phyloP scores from a whole-genome alignment of 2,797 vertebrate genomes.

The Sebastolobus alascanus region DNA sequence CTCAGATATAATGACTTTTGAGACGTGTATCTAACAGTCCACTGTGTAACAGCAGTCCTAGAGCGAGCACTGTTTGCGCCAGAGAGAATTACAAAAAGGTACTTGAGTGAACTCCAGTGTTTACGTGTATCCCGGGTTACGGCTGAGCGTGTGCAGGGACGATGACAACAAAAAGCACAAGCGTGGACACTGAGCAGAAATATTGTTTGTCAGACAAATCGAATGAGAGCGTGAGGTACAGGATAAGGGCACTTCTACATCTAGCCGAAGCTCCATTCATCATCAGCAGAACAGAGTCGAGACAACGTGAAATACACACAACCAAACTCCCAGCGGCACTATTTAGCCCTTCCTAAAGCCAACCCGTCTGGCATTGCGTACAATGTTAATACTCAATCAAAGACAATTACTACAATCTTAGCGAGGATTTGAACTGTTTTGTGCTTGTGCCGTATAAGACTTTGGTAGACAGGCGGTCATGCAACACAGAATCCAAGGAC shows the following conservation, averaged over 20 bases:
- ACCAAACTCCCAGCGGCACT: constrained; percentile 45
- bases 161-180: constrained; percentile 35
- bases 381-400: constrained; percentile 56
- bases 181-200: constrained; percentile 29
- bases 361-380: constrained; percentile 42
- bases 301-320: constrained; percentile 31
- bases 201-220: constrained; percentile 24
- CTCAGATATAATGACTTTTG: constrained; percentile 38
- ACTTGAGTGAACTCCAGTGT: constrained; percentile 81
- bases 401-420: constrained; percentile 60
- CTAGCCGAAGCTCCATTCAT: constrained; percentile 73
- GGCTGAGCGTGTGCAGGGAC: constrained; percentile 47
- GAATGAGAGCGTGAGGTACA: constrained; percentile 73
- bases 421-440: constrained; percentile 46
- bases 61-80: constrained; percentile 65
- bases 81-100: constrained; percentile 72
- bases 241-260: constrained; percentile 88
- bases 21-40: constrained; percentile 76
- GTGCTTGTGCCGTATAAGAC: constrained; percentile 70
- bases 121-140: constrained; percentile 58
- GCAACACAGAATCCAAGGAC: constrained; percentile 30
- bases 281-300: constrained; percentile 52
- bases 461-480: constrained; percentile 53
- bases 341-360: constrained; percentile 59
- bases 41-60: constrained; percentile 78